Base-by-base conservation (phyloP, 1,140 invertebrate genomes). In the Ostrea edulis region DNA sequence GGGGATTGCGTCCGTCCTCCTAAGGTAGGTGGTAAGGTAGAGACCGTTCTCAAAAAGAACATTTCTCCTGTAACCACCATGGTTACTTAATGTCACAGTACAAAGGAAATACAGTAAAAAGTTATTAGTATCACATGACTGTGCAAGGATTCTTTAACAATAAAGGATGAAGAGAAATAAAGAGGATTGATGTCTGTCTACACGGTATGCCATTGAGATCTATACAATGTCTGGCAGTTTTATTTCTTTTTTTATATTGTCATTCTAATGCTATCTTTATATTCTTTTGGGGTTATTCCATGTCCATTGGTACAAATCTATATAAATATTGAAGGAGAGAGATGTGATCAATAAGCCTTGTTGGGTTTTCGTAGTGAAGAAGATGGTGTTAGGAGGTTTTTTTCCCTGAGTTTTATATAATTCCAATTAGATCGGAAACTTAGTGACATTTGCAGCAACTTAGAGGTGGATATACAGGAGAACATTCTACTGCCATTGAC, bases 301-400 rank as follows among this genome's bases (percentile, higher is more conserved):
- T 77, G 25, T 77, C 68, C 22, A 77, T 29, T 77, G 68, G 8
- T 77, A 29, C 25, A 29, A n/a, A 77, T 44, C 68, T 77, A 77
- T 77, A 77, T 25, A 77, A 77, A 77, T 22, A 77, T 77, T 29
- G 55, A 25, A 77, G 68, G 68, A 77, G 29, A 35, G 68, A 77
- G 29, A 8, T 11, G 22, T 77, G 29, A 77, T 77, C 68, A 77
- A 77, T 77, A 77, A 29, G 25, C 9, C 11, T 22, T 77, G 68
- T 29, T 77, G 9, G 68, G 68, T 29, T 29, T 35, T 29, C 29
- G 68, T 77, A 35, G n/a, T n/a, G n/a, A 8, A 77, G 29, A 5
- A 29, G 68, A 29, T 77, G 17, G 29, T 77, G 68, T 25, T 29
- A 8, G 22, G 29, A 35, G 29, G 68, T 9, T 35, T 77, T 77